Conservation (phyloP, 2,797 vertebrate genomes). For the Micromesistius poutassou region DNA sequence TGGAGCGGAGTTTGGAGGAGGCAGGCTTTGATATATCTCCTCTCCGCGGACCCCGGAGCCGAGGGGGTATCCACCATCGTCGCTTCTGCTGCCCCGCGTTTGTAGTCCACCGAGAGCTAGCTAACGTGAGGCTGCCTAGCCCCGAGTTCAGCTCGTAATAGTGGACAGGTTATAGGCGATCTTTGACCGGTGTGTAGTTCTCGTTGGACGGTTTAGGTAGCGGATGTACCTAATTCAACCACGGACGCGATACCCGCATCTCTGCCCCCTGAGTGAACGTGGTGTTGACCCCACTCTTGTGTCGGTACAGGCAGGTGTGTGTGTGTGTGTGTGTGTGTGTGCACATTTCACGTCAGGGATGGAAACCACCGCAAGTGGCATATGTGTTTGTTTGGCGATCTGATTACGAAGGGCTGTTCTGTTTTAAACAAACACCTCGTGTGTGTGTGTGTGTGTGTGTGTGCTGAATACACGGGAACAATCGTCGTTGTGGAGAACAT, state of each 20-base stretch:
- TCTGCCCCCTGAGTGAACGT: background rate
- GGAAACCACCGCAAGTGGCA: constrained; percentile 22
- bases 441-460: no score
- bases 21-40: background rate
- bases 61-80: background rate
- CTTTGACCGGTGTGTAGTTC: background rate
- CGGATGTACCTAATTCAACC: background rate
- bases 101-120: background rate
- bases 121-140: background rate
- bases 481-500: constrained; percentile 61
- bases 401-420: constrained; percentile 12
- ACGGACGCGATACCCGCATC: constrained; percentile 8
- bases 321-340: no score
- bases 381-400: constrained; percentile 26
- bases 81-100: background rate
- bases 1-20: constrained; percentile 19
- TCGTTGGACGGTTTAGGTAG: background rate
- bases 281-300: constrained; percentile 11
- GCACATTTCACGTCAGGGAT: constrained; percentile 15
- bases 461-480: constrained; percentile 21
- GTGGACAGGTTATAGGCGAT: background rate
- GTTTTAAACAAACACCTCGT: background rate
- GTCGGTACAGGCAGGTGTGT: constrained; percentile 29
- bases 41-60: background rate
- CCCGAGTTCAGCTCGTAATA: background rate